Conservation (phyloP, 2,888 invertebrate genomes). For the Lottia gigantea region DNA sequence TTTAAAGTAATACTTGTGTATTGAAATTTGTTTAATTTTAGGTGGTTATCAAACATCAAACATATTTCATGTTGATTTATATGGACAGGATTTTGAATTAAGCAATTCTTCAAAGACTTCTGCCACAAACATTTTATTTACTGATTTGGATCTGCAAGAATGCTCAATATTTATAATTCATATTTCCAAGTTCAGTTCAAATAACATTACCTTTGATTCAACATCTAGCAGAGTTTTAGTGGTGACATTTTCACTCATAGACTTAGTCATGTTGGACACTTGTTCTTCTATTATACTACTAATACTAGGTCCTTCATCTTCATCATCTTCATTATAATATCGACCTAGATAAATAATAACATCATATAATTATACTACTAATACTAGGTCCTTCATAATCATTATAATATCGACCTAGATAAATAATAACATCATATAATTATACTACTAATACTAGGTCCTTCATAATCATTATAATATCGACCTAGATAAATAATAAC, state of each 20-base stretch:
- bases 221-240: constrained; percentile 66
- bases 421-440: not conserved
- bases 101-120: no score
- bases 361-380: not conserved
- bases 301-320: constrained; percentile 64
- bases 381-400: constrained; percentile 63
- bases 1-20: no score
- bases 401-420: not conserved
- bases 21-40: no score
- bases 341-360: not conserved
- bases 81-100: no score
- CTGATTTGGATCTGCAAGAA: no score
- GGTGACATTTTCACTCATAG: constrained; percentile 57
- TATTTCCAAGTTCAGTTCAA: no score
- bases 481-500: not conserved
- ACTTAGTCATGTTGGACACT: constrained; percentile 52
- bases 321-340: constrained; percentile 41
- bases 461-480: constrained; percentile 23
- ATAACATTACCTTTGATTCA: constrained; percentile 67
- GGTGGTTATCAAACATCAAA: no score
- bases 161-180: no score
- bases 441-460: constrained; percentile 51
- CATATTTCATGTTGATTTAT: no score
- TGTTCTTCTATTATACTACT: constrained; percentile 55
- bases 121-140: no score